Conservation (phyloP, 2,797 vertebrate species). For the Eulemur rubriventer region DNA sequence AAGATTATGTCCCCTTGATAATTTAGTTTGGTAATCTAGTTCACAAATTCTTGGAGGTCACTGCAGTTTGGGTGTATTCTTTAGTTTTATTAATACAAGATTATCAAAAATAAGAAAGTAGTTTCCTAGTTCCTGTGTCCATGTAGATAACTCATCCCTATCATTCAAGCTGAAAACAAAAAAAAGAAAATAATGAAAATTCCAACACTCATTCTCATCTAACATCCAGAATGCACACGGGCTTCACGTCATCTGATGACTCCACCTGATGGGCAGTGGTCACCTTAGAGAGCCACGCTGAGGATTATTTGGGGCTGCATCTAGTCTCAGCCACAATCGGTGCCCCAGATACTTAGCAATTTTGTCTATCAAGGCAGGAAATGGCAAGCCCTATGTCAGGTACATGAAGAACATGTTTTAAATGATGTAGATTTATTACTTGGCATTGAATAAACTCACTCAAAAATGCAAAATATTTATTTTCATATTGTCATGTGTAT, state of each 20-base stretch:
- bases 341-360: background rate
- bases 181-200: background rate
- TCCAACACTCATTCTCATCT: background rate
- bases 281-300: background rate
- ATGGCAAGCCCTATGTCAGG: background rate
- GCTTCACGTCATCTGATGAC: background rate
- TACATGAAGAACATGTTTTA: background rate
- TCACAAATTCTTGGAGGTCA: background rate
- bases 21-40: background rate
- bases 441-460: background rate
- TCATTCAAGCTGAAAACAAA: background rate
- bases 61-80: background rate
- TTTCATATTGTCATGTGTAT: background rate
- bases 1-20: background rate
- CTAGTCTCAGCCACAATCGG: background rate
- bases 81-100: background rate
- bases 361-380: background rate
- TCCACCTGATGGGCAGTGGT: background rate
- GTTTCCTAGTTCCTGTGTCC: background rate
- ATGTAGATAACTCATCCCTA: background rate
- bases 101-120: background rate
- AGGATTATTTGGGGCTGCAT: background rate
- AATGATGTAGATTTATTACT: background rate
- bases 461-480: background rate
- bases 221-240: background rate